Evolutionary conservation across 2,797 vertebrate genomes (phyloP).

Genomic region (Allobates femoralis): DNA sequence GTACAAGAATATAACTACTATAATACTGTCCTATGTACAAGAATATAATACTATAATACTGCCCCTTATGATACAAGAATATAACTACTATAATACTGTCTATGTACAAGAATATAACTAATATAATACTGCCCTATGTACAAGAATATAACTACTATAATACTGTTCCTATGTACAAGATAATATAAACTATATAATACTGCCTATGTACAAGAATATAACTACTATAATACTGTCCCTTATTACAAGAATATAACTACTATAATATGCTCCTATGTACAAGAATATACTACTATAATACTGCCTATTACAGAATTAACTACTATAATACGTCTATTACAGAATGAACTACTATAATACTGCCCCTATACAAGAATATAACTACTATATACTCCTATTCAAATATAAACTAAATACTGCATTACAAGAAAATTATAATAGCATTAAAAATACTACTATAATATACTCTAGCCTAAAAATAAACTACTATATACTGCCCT

Average conservation of each 20-base stretch:
- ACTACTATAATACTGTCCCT: background rate
- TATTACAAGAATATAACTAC: background rate
- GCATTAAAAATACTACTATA: no score
- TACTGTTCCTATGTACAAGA: background rate
- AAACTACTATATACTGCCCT: no score
- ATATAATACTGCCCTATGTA: slow-evolving; percentile 11
- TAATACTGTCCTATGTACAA: background rate
- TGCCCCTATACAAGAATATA: background rate
- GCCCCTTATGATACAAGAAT: background rate
- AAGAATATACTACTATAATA: slow-evolving; percentile 13
- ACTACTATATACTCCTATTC: background rate
- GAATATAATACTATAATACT: background rate
- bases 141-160: slow-evolving; percentile 21
- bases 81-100: background rate
- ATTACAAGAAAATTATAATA: no score
- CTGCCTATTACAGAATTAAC: slow-evolving; percentile 7
- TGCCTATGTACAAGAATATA: background rate
- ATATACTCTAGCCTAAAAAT: no score
- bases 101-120: no score
- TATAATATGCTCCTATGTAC: slow-evolving; percentile 8
- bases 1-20: no score
- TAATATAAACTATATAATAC: background rate
- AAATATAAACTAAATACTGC: background rate
- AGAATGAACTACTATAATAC: background rate
- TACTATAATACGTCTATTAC: background rate